phyloP scores from a whole-genome alignment of 2,888 invertebrate genomes.

The Neria commutata region DNA sequence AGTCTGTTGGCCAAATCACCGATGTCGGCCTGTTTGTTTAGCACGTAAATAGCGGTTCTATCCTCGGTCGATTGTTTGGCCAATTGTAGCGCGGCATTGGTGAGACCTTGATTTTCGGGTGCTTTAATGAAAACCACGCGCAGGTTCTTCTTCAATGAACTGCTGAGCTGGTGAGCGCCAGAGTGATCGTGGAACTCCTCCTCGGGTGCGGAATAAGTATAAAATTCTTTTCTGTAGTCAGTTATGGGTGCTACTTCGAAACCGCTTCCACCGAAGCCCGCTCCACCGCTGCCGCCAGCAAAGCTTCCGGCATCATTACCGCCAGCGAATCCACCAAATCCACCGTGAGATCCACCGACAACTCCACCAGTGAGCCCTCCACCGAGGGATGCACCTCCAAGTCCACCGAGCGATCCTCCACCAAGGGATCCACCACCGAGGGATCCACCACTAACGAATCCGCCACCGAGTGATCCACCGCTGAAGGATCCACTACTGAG shows the following conservation, averaged over 20 bases:
- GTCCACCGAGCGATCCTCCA: neutral
- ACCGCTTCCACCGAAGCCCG: conserved; percentile 5
- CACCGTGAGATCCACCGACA: conserved; percentile 29
- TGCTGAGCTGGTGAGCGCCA: conserved; percentile 37
- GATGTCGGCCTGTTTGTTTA: conserved; percentile 49
- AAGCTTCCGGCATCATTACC: conserved; percentile 14
- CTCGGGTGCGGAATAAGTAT: conserved; percentile 51
- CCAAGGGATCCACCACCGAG: neutral
- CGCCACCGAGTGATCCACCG: conserved; percentile 4
- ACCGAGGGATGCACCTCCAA: neutral
- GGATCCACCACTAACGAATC: conserved; percentile 7
- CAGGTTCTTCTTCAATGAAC: conserved; percentile 48
- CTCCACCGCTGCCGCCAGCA: conserved; percentile 7
- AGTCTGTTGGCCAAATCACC: conserved; percentile 44
- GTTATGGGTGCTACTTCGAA: neutral
- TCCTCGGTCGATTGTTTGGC: conserved; percentile 50
- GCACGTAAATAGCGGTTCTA: conserved; percentile 53
- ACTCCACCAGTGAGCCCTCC: conserved; percentile 17
- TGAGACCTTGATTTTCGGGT: conserved; percentile 47
- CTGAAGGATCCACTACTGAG: too few species aligned
- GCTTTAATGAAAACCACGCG: conserved; percentile 56
- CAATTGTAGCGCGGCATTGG: conserved; percentile 47
- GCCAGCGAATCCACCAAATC: conserved; percentile 41
- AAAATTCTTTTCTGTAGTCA: conserved; percentile 52
- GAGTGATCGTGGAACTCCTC: conserved; percentile 45